Percentiles rank a stretch among this genome's conserved stretches.
These are phyloP conservation scores for Chloroclystis v-ata DNA, from an alignment of 2,888 invertebrate species.

Conservation along the genomic window DNA sequence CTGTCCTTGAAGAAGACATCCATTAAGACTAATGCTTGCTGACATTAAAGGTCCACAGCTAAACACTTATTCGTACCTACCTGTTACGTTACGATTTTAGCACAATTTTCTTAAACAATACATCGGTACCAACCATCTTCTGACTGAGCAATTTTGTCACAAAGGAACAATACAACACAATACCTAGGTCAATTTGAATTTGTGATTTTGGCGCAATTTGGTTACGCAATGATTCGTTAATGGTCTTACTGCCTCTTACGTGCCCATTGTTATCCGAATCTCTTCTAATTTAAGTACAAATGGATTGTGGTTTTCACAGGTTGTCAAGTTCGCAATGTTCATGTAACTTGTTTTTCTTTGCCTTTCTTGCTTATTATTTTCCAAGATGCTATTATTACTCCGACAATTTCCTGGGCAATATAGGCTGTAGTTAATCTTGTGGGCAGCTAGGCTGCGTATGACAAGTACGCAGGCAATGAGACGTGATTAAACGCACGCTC, in stretches of 20 bases:
- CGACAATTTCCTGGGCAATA: conserved; percentile 15
- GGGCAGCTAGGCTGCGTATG: conserved; percentile 30
- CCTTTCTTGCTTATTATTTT: conserved; percentile 3
- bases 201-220: conserved; percentile 21
- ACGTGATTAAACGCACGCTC: conserved; percentile 37
- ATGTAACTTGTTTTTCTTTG: background rate
- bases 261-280: conserved; percentile 1
- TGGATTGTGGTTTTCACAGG: background rate
- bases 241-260: conserved; percentile 8
- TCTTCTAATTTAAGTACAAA: background rate
- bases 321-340: background rate
- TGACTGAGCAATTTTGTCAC: conserved; percentile 28
- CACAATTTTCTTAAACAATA: conserved; percentile 26
- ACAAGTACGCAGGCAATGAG: conserved; percentile 33
- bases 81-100: conserved; percentile 14
- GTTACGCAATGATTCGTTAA: conserved; percentile 21
- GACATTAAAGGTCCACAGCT: background rate
- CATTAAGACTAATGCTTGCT: conserved; percentile 3
- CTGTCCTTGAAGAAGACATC: conserved; percentile 17
- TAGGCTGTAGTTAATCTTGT: conserved; percentile 27
- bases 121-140: conserved; percentile 24
- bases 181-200: conserved; percentile 23
- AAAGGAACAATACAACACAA: conserved; percentile 32
- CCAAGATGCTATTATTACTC: conserved; percentile 9
- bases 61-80: background rate